Conservation (phyloP, 2,113 vertebrate species). For the Myotis brandtii region DNA sequence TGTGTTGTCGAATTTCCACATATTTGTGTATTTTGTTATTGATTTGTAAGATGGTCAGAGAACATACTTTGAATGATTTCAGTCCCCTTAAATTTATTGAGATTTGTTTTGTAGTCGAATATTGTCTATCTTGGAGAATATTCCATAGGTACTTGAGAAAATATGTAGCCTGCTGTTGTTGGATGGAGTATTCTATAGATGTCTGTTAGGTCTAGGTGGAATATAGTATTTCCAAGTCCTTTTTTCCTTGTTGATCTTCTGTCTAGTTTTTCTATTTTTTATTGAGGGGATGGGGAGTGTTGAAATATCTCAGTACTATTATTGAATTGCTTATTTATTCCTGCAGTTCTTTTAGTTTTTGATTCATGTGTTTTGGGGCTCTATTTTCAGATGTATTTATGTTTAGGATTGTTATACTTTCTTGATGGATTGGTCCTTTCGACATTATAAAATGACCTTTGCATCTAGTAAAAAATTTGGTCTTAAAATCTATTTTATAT, state of each 20-base stretch:
- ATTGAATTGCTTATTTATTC: neutral
- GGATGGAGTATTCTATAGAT: neutral
- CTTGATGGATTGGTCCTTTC: too few species aligned
- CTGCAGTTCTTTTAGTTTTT: neutral
- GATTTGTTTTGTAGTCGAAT: neutral
- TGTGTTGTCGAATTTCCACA: neutral
- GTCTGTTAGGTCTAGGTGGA: neutral
- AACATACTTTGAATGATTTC: neutral
- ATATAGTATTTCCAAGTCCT: neutral
- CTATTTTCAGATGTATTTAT: too few species aligned
- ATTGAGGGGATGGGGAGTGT: neutral
- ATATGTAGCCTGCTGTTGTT: neutral
- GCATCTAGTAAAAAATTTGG: too few species aligned
- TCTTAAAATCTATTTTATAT: too few species aligned
- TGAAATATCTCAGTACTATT: neutral
- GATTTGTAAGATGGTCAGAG: neutral
- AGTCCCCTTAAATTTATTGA: neutral
- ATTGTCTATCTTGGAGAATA: neutral
- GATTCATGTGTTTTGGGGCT: neutral
- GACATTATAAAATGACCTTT: too few species aligned
- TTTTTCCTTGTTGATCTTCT: neutral
- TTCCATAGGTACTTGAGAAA: neutral
- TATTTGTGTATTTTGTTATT: neutral
- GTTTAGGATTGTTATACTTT: too few species aligned
- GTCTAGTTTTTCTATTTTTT: neutral